Conservation (phyloP, 2,113 vertebrate genomes). For the Pontoporia blainvillei region DNA sequence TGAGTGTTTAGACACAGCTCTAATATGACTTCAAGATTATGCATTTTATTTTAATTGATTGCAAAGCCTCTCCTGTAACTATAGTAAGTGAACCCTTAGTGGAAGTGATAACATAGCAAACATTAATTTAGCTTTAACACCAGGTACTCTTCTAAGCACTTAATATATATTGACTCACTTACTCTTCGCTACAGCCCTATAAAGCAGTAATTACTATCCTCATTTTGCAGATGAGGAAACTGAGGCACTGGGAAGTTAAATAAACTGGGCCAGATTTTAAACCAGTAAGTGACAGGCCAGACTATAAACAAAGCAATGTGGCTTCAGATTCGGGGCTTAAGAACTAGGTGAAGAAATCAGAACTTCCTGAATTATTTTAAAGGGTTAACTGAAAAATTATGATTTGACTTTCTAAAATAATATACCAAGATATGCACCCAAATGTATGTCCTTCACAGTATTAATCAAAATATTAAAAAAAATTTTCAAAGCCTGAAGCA, state of each 20-base stretch:
- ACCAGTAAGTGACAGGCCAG: background rate
- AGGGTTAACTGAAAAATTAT: background rate
- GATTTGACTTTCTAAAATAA: background rate
- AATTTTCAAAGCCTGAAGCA: background rate
- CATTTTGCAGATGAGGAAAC: background rate
- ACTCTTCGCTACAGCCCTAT: background rate
- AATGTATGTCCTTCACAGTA: background rate
- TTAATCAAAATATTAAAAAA: background rate
- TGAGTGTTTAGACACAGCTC: background rate
- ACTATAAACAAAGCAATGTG: background rate
- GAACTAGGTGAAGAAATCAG: background rate
- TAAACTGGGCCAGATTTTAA: background rate
- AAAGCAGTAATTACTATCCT: background rate
- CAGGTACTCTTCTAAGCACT: background rate
- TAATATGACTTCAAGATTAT: background rate
- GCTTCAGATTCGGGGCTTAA: background rate
- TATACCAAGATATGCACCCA: background rate
- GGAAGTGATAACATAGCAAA: background rate
- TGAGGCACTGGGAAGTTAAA: background rate
- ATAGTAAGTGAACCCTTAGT: background rate
- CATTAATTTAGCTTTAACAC: background rate
- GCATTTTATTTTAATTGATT: background rate
- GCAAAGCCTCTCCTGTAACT: background rate
- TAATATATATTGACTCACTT: background rate
- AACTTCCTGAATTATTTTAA: background rate